Percentiles rank a stretch among this genome's conserved stretches.
Evolutionary conservation across 2,888 invertebrate species (phyloP).

Genomic region (Athalia rosae): DNA sequence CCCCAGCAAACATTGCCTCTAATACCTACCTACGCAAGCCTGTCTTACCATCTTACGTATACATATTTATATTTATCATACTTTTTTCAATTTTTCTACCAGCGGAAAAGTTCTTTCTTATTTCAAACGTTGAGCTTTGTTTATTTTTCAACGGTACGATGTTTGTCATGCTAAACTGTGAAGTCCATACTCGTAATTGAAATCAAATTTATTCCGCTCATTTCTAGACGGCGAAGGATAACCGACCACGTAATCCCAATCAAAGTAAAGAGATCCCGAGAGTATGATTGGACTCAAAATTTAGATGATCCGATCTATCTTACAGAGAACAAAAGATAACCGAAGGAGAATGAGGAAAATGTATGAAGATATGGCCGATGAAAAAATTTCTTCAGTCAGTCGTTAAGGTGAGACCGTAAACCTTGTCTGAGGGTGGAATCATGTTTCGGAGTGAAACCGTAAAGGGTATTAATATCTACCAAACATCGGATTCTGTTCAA

Average conservation of each 20-base stretch:
- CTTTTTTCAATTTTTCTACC: neutral
- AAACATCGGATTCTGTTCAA: conserved; percentile 24
- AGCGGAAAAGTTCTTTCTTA: too few species aligned
- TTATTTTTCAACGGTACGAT: neutral
- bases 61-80: conserved; percentile 3
- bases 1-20: neutral
- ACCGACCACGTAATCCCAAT: neutral
- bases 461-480: conserved; percentile 31
- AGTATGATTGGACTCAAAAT: too few species aligned
- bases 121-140: neutral
- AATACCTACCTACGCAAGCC: neutral
- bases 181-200: neutral
- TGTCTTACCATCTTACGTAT: neutral
- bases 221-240: neutral
- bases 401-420: conserved; percentile 11
- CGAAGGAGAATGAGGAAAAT: neutral
- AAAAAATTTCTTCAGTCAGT: neutral
- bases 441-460: conserved; percentile 33
- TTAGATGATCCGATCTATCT: too few species aligned
- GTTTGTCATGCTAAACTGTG: neutral
- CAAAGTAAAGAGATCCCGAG: neutral
- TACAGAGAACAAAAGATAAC: neutral
- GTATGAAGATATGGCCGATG: neutral
- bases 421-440: neutral
- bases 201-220: neutral